phyloP scores from a whole-genome alignment of 2,888 invertebrate species.

The Malthinus seriepunctatus region DNA sequence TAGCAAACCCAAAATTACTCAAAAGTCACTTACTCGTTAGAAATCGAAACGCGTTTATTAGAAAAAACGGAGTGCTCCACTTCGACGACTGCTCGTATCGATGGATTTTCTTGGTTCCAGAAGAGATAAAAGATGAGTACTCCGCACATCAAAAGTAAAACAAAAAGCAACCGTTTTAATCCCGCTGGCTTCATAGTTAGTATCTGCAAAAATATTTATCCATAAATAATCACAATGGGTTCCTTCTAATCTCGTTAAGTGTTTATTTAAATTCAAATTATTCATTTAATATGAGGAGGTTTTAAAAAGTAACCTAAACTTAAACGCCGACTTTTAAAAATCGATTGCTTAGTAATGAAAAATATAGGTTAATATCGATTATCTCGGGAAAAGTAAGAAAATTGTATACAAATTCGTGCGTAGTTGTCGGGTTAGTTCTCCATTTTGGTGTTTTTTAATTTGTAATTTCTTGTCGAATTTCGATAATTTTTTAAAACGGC shows the following conservation, averaged over 20 bases:
- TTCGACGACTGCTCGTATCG: conserved; percentile 2
- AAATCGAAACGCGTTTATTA: background rate
- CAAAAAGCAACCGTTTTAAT: conserved; percentile 59
- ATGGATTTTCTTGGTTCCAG: conserved; percentile 46
- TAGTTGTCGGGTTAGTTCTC: background rate
- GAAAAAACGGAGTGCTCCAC: background rate
- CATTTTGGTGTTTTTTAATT: background rate
- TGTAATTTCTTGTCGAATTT: background rate
- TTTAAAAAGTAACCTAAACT: conserved; percentile 5
- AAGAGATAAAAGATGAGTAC: conserved; percentile 59
- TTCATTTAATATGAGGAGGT: background rate
- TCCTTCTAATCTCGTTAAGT: too few species aligned
- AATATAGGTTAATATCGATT: conserved; percentile 29
- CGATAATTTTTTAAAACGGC: background rate
- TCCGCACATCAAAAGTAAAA: conserved; percentile 57
- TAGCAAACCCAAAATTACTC: background rate
- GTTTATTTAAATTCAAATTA: too few species aligned
- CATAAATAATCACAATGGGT: too few species aligned
- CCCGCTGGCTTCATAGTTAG: conserved; percentile 56
- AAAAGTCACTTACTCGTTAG: background rate
- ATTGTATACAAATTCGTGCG: conserved; percentile 15
- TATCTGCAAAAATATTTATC: conserved; percentile 5
- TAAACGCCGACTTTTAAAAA: conserved; percentile 5
- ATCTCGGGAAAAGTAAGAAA: conserved; percentile 23
- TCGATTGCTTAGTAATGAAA: conserved; percentile 20